phyloP scores from a whole-genome alignment of 2,888 invertebrate species.

The Druceiella hillmani region DNA sequence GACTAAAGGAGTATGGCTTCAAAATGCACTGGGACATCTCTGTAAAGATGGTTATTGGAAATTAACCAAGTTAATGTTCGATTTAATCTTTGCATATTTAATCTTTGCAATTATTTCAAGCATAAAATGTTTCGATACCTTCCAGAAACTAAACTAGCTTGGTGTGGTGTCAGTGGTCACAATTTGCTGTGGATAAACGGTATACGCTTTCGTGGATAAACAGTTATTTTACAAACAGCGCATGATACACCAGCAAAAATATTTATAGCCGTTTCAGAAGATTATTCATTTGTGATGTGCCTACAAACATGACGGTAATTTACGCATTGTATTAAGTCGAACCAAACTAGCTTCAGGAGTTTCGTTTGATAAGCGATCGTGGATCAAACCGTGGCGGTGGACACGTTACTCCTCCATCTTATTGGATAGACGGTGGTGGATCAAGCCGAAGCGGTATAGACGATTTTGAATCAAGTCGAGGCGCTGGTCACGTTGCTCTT shows the following conservation, averaged over 20 bases:
- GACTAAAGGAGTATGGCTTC: conserved; percentile 8
- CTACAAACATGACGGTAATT: conserved; percentile 13
- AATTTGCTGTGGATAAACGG: conserved; percentile 7
- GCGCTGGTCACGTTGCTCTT: too few species aligned
- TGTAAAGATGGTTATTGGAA: conserved; percentile 14
- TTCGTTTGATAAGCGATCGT: too few species aligned
- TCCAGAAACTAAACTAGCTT: conserved; percentile 21
- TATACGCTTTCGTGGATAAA: conserved; percentile 17
- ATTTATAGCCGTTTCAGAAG: conserved; percentile 11
- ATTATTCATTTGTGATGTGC: conserved; percentile 9
- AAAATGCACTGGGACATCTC: conserved; percentile 13
- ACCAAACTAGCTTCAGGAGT: conserved; percentile 7
- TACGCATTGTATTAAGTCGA: conserved; percentile 8
- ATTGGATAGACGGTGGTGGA: too few species aligned
- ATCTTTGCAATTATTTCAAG: conserved; percentile 18
- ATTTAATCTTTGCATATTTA: conserved; percentile 20
- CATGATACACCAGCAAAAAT: conserved; percentile 12
- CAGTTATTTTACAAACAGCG: conserved; percentile 10
- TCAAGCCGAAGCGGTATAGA: too few species aligned
- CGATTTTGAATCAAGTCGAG: too few species aligned
- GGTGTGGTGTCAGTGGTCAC: conserved; percentile 15
- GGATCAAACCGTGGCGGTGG: too few species aligned
- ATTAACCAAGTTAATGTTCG: conserved; percentile 18
- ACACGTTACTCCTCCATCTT: too few species aligned
- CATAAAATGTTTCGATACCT: conserved; percentile 17